A percentile compares a stretch with the other conserved stretches of the same genome.
Evolutionary conservation across 2,888 invertebrate species (phyloP).

Genomic region (Rhagium mordax): DNA sequence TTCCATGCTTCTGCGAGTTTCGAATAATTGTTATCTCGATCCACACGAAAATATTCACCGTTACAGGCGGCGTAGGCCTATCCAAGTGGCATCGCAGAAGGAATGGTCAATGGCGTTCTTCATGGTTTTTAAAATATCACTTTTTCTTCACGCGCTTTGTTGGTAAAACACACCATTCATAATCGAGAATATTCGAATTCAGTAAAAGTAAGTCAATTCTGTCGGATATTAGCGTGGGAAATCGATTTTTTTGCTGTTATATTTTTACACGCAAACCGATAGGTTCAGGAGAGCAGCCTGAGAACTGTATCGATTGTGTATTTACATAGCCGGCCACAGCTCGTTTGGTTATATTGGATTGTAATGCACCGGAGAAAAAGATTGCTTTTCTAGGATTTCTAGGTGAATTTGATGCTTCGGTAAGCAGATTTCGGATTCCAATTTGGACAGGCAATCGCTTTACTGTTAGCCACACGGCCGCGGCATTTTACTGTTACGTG

Average conservation of each 20-base stretch:
- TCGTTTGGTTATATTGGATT: background rate
- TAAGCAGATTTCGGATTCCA: background rate
- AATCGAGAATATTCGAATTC: slow-evolving; percentile 52
- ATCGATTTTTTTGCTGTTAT: slow-evolving; percentile 27
- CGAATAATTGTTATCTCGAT: background rate
- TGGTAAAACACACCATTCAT: slow-evolving; percentile 49
- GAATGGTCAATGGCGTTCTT: slow-evolving; percentile 25
- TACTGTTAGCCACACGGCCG: background rate
- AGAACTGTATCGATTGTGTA: background rate
- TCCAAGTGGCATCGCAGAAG: background rate
- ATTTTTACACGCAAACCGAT: background rate
- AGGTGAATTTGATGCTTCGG: background rate
- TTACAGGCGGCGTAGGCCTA: background rate
- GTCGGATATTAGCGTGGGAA: slow-evolving; percentile 44
- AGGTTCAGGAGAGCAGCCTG: background rate
- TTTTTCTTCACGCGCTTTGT: slow-evolving; percentile 39
- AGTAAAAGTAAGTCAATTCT: slow-evolving; percentile 46
- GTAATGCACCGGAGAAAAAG: background rate
- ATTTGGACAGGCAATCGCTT: background rate
- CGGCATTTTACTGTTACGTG: background rate
- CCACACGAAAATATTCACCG: background rate
- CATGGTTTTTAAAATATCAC: slow-evolving; percentile 40
- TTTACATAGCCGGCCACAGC: background rate
- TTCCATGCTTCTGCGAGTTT: background rate
- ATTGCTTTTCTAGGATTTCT: background rate